phyloP scores from a whole-genome alignment of 2,113 vertebrate genomes.

The Cheilinus undulatus region DNA sequence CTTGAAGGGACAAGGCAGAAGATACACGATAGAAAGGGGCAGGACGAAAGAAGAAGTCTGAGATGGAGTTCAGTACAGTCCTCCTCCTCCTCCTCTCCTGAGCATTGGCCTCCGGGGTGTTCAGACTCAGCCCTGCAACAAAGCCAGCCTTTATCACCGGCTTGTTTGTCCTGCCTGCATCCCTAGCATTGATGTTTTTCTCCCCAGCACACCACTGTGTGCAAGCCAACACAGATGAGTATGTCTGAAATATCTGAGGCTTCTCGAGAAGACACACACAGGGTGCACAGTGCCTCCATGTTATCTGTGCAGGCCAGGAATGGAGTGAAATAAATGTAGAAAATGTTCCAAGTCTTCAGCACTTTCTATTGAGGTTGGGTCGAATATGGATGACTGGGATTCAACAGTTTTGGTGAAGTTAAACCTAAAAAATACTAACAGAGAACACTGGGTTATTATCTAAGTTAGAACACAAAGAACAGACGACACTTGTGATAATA shows the following conservation, averaged over 20 bases:
- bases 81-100: constrained; percentile 30
- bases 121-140: constrained; percentile 54
- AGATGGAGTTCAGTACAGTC: constrained; percentile 55
- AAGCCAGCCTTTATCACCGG: constrained; percentile 64
- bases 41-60: constrained; percentile 30
- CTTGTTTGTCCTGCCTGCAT: constrained; percentile 60
- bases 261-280: constrained; percentile 27
- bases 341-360: neutral
- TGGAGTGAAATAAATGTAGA: constrained; percentile 11
- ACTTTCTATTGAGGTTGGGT: neutral
- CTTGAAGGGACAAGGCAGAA: constrained; percentile 40
- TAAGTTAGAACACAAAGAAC: neutral
- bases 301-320: constrained; percentile 49
- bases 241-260: constrained; percentile 35
- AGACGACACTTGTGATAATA: constrained; percentile 10
- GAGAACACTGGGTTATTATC: too few relatives aligned
- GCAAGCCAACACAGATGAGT: constrained; percentile 43
- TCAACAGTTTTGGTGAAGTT: neutral
- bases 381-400: constrained; percentile 9
- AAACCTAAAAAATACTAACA: neutral
- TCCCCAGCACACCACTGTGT: constrained; percentile 38
- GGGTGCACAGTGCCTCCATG: constrained; percentile 28
- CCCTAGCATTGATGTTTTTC: constrained; percentile 53
- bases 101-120: constrained; percentile 55
- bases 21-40: constrained; percentile 42